Conservation (phyloP, 37 sponge, comb jelly and placozoan species). For the Cliona cf. orientalis region DNA sequence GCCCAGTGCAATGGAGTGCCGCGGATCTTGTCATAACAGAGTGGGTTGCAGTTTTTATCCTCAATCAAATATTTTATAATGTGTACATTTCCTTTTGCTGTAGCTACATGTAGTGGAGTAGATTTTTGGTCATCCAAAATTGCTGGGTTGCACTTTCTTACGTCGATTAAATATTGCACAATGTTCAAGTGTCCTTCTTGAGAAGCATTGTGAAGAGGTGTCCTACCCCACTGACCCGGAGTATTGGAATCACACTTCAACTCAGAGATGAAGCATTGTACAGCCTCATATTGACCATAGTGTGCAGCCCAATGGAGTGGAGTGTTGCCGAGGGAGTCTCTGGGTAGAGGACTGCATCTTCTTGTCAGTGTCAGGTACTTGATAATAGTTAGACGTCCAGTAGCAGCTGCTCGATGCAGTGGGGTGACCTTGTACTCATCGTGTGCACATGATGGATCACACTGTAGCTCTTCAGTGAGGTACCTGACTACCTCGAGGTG, state of each 20-base stretch:
- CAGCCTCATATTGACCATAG: neutral
- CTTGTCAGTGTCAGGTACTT: neutral
- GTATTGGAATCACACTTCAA: conserved; percentile 7
- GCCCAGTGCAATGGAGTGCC: conserved; percentile 1
- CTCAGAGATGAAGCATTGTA: conserved; percentile 4
- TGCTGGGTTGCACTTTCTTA: neutral
- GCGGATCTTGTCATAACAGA: neutral
- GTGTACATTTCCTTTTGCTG: neutral
- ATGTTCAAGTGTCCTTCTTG: conserved; percentile 11
- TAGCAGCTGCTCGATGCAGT: conserved; percentile 1
- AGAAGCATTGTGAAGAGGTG: conserved; percentile 12
- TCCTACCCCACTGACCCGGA: neutral
- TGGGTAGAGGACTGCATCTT: neutral
- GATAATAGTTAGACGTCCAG: conserved; percentile 1
- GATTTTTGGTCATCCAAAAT: neutral
- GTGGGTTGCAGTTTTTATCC: conserved; percentile 4
- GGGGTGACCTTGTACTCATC: neutral
- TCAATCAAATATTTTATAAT: neutral
- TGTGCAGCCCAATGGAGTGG: conserved; percentile 9
- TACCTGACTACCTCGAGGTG: neutral
- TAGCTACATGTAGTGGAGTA: conserved; percentile 8
- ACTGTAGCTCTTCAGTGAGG: neutral
- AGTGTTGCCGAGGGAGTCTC: neutral
- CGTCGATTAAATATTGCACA: neutral
- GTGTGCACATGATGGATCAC: neutral